phyloP scores from a whole-genome alignment of 2,888 invertebrate genomes.

The Sialis lutaria region DNA sequence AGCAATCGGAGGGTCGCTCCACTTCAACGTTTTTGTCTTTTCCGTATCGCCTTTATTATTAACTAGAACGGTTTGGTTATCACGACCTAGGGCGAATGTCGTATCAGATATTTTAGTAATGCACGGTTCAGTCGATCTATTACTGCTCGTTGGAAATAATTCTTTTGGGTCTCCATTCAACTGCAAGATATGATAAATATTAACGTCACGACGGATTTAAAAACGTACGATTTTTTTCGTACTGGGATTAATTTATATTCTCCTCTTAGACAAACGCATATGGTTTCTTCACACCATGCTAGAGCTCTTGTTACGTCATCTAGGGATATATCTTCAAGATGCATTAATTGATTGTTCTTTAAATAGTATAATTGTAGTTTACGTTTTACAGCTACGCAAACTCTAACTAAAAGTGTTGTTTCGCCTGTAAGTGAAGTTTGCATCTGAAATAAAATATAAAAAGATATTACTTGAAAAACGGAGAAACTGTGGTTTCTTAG shows the following conservation, averaged over 20 bases:
- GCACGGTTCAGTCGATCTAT: slow-evolving; percentile 63
- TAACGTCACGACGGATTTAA: not conserved
- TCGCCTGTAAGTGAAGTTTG: slow-evolving; percentile 52
- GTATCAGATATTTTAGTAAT: slow-evolving; percentile 60
- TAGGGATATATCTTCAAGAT: slow-evolving; percentile 56
- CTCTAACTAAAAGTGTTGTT: slow-evolving; percentile 54
- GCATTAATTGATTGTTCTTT: slow-evolving; percentile 66
- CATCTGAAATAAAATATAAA: slow-evolving; percentile 23
- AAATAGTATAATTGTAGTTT: slow-evolving; percentile 78
- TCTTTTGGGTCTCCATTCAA: slow-evolving; percentile 51
- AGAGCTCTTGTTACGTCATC: slow-evolving; percentile 66
- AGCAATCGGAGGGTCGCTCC: slow-evolving; percentile 59
- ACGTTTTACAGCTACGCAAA: slow-evolving; percentile 77
- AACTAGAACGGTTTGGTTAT: slow-evolving; percentile 73
- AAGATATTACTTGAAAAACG: too few species aligned
- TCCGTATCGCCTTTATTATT: slow-evolving; percentile 54
- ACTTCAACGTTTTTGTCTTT: slow-evolving; percentile 54
- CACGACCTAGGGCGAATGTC: slow-evolving; percentile 68
- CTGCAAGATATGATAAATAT: slow-evolving; percentile 12
- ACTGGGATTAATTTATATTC: slow-evolving; percentile 67
- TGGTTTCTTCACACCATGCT: slow-evolving; percentile 67
- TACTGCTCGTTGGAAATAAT: slow-evolving; percentile 69
- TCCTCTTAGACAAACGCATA: slow-evolving; percentile 74
- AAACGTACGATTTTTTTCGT: slow-evolving; percentile 13
- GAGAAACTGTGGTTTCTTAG: too few species aligned